Evolutionary conservation across 2,797 vertebrate species (phyloP).

Genomic region (Botia kubotai): DNA sequence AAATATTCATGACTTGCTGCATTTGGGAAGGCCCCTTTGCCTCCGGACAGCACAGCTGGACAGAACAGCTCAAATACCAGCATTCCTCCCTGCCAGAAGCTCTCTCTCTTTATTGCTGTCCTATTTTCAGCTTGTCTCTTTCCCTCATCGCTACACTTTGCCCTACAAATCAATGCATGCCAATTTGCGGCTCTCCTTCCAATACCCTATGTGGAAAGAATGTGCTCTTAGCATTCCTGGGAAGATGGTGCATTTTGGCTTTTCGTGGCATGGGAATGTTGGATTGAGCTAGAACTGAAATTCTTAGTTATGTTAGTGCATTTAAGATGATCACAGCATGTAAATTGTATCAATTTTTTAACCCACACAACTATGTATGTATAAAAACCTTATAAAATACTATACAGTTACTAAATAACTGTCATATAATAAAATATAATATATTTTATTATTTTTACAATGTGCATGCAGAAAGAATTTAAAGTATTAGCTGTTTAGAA

Average conservation of each 20-base stretch:
- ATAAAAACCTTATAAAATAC: not conserved
- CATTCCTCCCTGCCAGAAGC: not conserved
- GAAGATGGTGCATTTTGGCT: slow-evolving; percentile 44
- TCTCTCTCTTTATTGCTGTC: slow-evolving; percentile 26
- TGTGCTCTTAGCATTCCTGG: slow-evolving; percentile 58
- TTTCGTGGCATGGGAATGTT: slow-evolving; percentile 6
- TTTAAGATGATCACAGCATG: slow-evolving; percentile 22
- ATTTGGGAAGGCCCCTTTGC: slow-evolving; percentile 18
- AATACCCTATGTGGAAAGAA: slow-evolving; percentile 69
- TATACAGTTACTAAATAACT: not conserved
- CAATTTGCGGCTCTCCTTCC: slow-evolving; percentile 55
- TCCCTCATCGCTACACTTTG: slow-evolving; percentile 50
- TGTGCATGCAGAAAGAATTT: not conserved
- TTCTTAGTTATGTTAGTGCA: not conserved
- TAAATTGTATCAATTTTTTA: not conserved
- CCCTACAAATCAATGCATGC: slow-evolving; percentile 61
- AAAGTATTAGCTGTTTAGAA: not conserved
- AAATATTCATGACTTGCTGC: slow-evolving; percentile 44
- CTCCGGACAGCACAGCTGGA: slow-evolving; percentile 54
- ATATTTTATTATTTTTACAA: not conserved
- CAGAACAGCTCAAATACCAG: slow-evolving; percentile 41
- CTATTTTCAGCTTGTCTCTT: slow-evolving; percentile 31
- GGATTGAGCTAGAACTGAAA: not conserved
- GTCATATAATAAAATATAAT: not conserved
- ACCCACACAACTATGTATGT: not conserved